Evolutionary conservation across 1,140 invertebrate genomes (phyloP).

Genomic region (Trachymyrmex cornetzi): DNA sequence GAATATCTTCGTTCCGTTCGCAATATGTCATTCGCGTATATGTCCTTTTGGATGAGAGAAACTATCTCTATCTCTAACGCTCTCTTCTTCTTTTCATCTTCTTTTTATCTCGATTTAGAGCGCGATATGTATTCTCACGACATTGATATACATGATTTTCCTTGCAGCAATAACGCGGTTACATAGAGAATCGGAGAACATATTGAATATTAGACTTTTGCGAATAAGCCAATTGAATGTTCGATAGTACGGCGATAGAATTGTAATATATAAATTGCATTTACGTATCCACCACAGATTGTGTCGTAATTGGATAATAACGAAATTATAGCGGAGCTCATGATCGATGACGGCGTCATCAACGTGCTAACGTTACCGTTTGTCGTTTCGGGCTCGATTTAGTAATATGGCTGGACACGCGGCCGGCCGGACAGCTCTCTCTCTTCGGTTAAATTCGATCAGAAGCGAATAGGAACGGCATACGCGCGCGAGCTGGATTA

Average conservation of each 20-base stretch:
- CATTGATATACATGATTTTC: slow-evolving; percentile 39
- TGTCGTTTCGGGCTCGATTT: slow-evolving; percentile 21
- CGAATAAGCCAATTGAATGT: slow-evolving; percentile 19
- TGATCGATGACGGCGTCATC: slow-evolving; percentile 42
- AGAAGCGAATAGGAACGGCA: slow-evolving; percentile 48
- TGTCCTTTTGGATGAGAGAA: slow-evolving; percentile 6
- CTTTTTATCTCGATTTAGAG: slow-evolving; percentile 27
- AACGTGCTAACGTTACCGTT: slow-evolving; percentile 29
- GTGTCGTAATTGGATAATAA: slow-evolving; percentile 29
- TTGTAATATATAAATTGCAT: slow-evolving; percentile 35
- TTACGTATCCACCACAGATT: slow-evolving; percentile 4
- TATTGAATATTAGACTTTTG: neutral
- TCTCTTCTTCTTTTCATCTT: slow-evolving; percentile 38
- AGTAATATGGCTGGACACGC: slow-evolving; percentile 7
- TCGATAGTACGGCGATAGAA: neutral
- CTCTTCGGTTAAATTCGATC: slow-evolving; percentile 46
- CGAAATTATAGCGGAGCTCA: neutral
- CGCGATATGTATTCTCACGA: neutral
- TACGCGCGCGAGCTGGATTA: slow-evolving; percentile 48
- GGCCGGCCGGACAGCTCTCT: slow-evolving; percentile 4
- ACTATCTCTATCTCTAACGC: too few relatives aligned
- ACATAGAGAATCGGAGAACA: neutral
- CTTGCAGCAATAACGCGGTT: neutral
- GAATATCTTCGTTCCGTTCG: slow-evolving; percentile 26
- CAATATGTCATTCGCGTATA: slow-evolving; percentile 26